Percentiles rank a stretch among this genome's conserved stretches.
Evolutionary conservation across 2,888 invertebrate species (phyloP).

Genomic region (Lamproptera curius): DNA sequence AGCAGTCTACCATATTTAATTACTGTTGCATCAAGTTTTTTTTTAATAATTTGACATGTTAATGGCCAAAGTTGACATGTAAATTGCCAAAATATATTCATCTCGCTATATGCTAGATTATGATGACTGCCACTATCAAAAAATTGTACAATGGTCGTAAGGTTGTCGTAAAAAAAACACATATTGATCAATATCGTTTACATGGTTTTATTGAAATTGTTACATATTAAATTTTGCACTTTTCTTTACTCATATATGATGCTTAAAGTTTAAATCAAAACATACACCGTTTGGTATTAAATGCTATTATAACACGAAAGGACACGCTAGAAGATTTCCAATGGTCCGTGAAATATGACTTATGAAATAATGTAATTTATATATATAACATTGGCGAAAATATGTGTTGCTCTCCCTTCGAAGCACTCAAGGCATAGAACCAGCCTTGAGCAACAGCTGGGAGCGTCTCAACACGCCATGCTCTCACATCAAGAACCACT

Average conservation of each 20-base stretch:
- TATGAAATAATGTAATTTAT: slow-evolving; percentile 44
- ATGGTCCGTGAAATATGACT: slow-evolving; percentile 64
- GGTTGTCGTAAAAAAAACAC: slow-evolving; percentile 11
- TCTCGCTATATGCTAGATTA: too few relatives aligned
- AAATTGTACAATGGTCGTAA: too few relatives aligned
- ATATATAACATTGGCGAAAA: slow-evolving; percentile 34
- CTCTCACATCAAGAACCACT: slow-evolving; percentile 42
- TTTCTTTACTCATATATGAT: slow-evolving; percentile 65
- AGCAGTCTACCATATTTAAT: too few relatives aligned
- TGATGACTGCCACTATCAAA: too few relatives aligned
- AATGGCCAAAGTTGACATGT: too few relatives aligned
- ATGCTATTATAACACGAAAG: slow-evolving; percentile 71
- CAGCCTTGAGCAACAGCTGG: slow-evolving; percentile 22
- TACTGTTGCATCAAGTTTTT: too few relatives aligned
- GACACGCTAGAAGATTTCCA: slow-evolving; percentile 57
- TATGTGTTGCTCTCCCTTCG: slow-evolving; percentile 13
- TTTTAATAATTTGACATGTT: too few relatives aligned
- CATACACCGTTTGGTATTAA: slow-evolving; percentile 76
- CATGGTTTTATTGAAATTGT: slow-evolving; percentile 64
- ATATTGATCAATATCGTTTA: slow-evolving; percentile 17
- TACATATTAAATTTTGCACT: slow-evolving; percentile 78
- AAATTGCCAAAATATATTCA: too few relatives aligned
- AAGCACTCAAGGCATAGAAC: background rate
- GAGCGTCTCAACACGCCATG: slow-evolving; percentile 36
- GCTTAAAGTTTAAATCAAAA: slow-evolving; percentile 72